Evolutionary conservation across 2,888 invertebrate species (phyloP).

Genomic region (Sarcophaga subvicina): DNA sequence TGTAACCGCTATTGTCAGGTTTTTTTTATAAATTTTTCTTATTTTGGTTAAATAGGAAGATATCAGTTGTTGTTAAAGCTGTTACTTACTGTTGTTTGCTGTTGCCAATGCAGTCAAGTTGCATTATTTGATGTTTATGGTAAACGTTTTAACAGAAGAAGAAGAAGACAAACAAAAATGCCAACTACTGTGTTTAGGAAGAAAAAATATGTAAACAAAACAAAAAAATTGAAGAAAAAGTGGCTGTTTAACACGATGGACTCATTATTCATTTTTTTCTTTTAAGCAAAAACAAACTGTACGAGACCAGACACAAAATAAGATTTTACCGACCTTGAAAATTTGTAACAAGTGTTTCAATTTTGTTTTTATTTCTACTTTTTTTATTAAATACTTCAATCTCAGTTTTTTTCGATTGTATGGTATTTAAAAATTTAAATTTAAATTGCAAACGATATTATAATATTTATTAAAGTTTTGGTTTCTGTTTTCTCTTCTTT

Average conservation of each 20-base stretch:
- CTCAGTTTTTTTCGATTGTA: not conserved
- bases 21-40: not conserved
- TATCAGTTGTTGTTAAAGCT: not conserved
- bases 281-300: not conserved
- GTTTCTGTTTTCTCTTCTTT: not conserved
- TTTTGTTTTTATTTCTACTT: not conserved
- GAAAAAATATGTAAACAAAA: not conserved
- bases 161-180: not conserved
- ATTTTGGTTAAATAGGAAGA: slow-evolving; percentile 25
- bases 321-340: slow-evolving; percentile 47
- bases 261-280: slow-evolving; percentile 15
- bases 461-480: not conserved
- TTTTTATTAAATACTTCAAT: not conserved
- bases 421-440: not conserved
- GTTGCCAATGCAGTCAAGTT: not conserved
- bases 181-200: not conserved
- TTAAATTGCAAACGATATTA: not conserved
- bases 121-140: slow-evolving; percentile 6
- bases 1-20: slow-evolving; percentile 16
- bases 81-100: not conserved
- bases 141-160: not conserved
- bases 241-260: slow-evolving; percentile 6
- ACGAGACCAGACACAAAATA: not conserved
- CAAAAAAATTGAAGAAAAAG: slow-evolving; percentile 9
- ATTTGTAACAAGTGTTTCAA: slow-evolving; percentile 44